A percentile compares a stretch with the other conserved stretches of the same genome.
Conservation (phyloP, 2,113 vertebrate species). For the Oncorhynchus kisutch region DNA sequence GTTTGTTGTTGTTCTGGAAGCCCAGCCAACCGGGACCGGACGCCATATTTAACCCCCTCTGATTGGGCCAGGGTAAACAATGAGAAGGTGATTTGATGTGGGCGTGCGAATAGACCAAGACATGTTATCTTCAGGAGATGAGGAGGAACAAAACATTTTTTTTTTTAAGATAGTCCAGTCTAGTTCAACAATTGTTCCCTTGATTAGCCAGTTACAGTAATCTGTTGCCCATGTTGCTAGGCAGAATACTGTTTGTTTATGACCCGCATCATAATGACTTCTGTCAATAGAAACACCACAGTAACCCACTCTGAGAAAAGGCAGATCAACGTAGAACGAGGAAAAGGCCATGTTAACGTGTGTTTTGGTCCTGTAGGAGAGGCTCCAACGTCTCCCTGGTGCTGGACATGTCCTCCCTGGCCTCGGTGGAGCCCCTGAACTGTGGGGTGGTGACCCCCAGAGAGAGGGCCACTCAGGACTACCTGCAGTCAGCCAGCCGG, state of each 20-base stretch:
- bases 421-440: slow-evolving; percentile 83
- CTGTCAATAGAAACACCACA: too few relatives aligned
- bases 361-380: slow-evolving; percentile 69
- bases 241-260: too few relatives aligned
- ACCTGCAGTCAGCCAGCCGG: slow-evolving; percentile 84
- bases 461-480: slow-evolving; percentile 86
- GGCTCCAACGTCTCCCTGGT: slow-evolving; percentile 95
- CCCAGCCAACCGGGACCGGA: background rate
- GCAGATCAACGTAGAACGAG: background rate
- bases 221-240: too few relatives aligned
- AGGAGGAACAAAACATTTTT: too few relatives aligned
- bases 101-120: too few relatives aligned
- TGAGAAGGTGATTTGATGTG: background rate
- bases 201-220: too few relatives aligned
- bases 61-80: slow-evolving; percentile 9
- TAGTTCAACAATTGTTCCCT: too few relatives aligned
- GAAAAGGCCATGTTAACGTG: slow-evolving; percentile 47
- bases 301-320: too few relatives aligned
- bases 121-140: too few relatives aligned
- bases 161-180: too few relatives aligned
- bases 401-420: slow-evolving; percentile 90
- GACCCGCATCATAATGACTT: too few relatives aligned
- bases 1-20: background rate
- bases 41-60: background rate
- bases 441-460: slow-evolving; percentile 78